Evolutionary conservation across 1,140 invertebrate genomes (phyloP).

Genomic region (Sarcophaga peregrina): DNA sequence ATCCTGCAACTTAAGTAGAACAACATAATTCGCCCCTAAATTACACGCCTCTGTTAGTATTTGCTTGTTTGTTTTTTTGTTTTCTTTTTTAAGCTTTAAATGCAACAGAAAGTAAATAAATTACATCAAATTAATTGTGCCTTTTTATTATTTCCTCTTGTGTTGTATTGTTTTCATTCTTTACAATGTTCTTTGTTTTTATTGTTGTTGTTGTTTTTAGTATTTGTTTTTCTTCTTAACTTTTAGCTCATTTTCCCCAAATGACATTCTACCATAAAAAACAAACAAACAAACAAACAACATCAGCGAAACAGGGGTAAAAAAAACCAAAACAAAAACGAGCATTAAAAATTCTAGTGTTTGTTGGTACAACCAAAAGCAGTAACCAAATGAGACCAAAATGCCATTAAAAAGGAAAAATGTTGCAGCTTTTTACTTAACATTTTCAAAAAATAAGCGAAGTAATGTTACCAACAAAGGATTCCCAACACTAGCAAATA

Average conservation of each 20-base stretch:
- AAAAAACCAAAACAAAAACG: neutral
- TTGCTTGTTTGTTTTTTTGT: too few relatives aligned
- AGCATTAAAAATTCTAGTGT: neutral
- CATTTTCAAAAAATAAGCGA: neutral
- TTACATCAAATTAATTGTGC: neutral
- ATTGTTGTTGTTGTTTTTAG: neutral
- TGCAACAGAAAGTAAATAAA: constrained; percentile 21
- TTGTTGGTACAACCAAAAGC: neutral
- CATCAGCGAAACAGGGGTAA: neutral
- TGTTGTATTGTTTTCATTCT: neutral
- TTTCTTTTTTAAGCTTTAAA: neutral
- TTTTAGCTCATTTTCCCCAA: constrained; percentile 15
- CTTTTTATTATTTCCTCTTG: constrained; percentile 5
- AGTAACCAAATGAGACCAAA: constrained; percentile 10
- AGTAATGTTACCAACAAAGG: too few relatives aligned
- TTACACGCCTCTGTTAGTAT: too few relatives aligned
- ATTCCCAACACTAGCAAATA: too few relatives aligned
- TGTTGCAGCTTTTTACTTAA: neutral
- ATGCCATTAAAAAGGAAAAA: neutral
- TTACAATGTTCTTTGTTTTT: neutral
- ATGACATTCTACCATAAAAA: constrained; percentile 17
- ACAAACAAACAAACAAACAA: neutral
- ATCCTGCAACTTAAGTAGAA: too few relatives aligned
- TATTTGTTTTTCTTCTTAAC: constrained; percentile 4
- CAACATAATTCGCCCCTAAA: too few relatives aligned